A percentile compares a stretch with the other conserved stretches of the same genome.
phyloP scores from a whole-genome alignment of 2,888 invertebrate species.

The Dynastes hyllus region DNA sequence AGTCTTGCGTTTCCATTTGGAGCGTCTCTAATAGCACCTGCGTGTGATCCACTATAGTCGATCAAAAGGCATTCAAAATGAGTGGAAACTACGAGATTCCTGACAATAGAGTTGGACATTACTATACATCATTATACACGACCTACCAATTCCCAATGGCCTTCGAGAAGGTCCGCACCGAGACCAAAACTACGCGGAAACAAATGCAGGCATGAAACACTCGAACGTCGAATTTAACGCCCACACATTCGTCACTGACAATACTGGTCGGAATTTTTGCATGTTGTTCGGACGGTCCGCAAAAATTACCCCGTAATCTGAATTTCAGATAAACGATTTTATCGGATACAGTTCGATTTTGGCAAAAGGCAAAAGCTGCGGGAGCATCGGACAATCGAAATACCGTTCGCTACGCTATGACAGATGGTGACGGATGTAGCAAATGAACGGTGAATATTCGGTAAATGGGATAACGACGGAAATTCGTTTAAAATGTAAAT shows the following conservation, averaged over 20 bases:
- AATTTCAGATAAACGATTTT: constrained; percentile 19
- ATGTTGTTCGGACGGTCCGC: constrained; percentile 5
- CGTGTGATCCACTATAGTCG: no score
- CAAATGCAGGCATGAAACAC: constrained; percentile 1
- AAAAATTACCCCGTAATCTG: not conserved
- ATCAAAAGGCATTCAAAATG: no score
- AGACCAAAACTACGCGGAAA: not conserved
- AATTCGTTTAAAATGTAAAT: constrained; percentile 15
- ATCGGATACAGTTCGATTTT: constrained; percentile 16
- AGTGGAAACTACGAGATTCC: no score
- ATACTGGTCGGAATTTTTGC: not conserved
- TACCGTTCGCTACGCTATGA: not conserved
- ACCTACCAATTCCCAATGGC: not conserved
- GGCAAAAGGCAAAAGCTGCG: not conserved
- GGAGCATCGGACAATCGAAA: not conserved
- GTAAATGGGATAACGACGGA: not conserved
- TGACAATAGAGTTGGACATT: no score
- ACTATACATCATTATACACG: not conserved
- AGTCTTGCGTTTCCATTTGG: no score
- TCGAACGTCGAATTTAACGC: not conserved
- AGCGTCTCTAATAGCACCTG: no score
- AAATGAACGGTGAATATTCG: constrained; percentile 12
- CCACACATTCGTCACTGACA: constrained; percentile 10
- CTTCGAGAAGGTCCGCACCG: not conserved
- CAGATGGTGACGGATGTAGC: not conserved